Conservation (phyloP, 2,113 vertebrate genomes). For the Phrynosoma blainvillii region DNA sequence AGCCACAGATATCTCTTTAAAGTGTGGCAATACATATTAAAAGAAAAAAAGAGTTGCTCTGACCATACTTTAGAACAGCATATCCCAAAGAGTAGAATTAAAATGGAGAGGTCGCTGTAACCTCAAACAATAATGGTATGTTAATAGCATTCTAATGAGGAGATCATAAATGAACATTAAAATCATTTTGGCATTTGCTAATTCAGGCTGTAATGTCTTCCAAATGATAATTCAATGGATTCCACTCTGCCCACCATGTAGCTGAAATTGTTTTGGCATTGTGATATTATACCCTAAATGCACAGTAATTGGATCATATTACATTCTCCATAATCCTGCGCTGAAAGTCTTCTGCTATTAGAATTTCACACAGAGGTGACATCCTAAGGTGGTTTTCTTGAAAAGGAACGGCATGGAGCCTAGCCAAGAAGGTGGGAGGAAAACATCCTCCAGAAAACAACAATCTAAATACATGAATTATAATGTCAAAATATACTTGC, state of each 20-base stretch:
- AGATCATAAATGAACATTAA: conserved; percentile 64
- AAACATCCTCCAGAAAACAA: background rate
- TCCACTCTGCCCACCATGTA: conserved; percentile 31
- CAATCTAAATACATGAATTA: background rate
- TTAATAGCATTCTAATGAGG: conserved; percentile 65
- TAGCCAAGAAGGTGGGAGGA: background rate
- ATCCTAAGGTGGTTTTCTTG: background rate
- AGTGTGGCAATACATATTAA: background rate
- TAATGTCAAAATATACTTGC: background rate
- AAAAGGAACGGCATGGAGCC: background rate
- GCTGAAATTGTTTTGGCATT: conserved; percentile 52
- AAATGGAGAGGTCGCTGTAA: conserved; percentile 65
- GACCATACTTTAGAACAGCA: conserved; percentile 34
- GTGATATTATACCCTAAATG: conserved; percentile 27
- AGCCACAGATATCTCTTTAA: background rate
- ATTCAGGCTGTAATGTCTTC: conserved; percentile 50
- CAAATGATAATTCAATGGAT: conserved; percentile 36
- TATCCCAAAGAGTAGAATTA: conserved; percentile 63
- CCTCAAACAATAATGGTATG: conserved; percentile 63
- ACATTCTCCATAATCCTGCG: conserved; percentile 27
- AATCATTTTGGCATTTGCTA: conserved; percentile 61
- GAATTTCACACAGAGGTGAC: conserved; percentile 23
- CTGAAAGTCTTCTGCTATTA: conserved; percentile 34
- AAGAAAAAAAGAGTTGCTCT: background rate
- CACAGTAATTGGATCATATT: conserved; percentile 28